These are phyloP conservation scores for Bubo bubo DNA, from an alignment of 2,113 vertebrate genomes.

Conservation along the genomic window DNA sequence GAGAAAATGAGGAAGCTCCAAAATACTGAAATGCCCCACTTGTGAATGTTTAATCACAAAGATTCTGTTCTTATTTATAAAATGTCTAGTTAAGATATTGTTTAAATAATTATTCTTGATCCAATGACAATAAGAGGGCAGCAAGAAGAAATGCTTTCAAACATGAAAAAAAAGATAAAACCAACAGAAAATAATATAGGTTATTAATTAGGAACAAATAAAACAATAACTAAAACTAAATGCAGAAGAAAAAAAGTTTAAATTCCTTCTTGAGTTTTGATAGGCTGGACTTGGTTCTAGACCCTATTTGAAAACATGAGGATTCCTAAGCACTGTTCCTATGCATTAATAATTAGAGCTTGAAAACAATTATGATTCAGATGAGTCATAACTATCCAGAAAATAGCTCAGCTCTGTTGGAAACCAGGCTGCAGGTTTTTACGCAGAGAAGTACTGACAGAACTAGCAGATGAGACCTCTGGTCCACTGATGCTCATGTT, in stretches of 20 bases:
- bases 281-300: neutral
- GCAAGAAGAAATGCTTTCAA: neutral
- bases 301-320: neutral
- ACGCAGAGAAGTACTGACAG: neutral
- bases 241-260: neutral
- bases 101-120: neutral
- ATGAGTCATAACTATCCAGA: neutral
- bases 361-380: neutral
- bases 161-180: neutral
- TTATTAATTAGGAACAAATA: neutral
- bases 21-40: neutral
- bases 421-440: neutral
- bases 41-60: neutral
- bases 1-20: neutral
- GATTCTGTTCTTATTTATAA: neutral
- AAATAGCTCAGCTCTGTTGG: neutral
- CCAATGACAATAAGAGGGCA: neutral
- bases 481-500: neutral
- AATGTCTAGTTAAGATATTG: neutral
- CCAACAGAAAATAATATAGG: neutral
- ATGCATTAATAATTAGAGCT: neutral
- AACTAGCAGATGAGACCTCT: neutral
- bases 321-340: neutral
- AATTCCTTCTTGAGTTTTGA: neutral
- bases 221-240: neutral